phyloP scores from a whole-genome alignment of 2,888 invertebrate genomes.

The Rhingia rostrata region DNA sequence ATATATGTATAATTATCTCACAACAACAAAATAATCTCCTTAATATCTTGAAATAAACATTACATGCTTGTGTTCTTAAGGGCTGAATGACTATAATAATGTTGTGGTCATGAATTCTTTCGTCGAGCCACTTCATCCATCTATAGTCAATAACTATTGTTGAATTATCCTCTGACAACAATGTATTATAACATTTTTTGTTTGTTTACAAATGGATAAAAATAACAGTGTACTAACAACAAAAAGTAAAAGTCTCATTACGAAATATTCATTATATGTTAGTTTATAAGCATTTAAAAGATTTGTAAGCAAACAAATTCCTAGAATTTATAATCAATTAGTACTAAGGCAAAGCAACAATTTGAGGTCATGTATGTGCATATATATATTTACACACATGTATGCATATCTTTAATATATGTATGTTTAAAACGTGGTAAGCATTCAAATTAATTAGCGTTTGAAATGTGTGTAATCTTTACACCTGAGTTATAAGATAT shows the following conservation, averaged over 20 bases:
- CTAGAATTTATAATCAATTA: slow-evolving; percentile 12
- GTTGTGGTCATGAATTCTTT: background rate
- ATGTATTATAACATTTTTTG: background rate
- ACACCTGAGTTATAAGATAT: slow-evolving; percentile 28
- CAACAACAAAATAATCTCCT: slow-evolving; percentile 38
- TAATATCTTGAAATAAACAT: slow-evolving; percentile 18
- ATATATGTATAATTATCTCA: slow-evolving; percentile 39
- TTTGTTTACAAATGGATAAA: background rate
- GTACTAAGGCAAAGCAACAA: slow-evolving; percentile 4
- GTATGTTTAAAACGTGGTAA: background rate
- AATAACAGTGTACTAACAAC: background rate
- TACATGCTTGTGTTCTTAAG: slow-evolving; percentile 30
- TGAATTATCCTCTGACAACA: slow-evolving; percentile 11
- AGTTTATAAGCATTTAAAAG: slow-evolving; percentile 3
- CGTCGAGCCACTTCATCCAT: slow-evolving; percentile 17
- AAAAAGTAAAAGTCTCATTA: background rate
- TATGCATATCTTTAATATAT: slow-evolving; percentile 17
- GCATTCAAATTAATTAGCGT: background rate
- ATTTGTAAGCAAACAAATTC: slow-evolving; percentile 4
- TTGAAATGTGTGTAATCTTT: slow-evolving; percentile 5
- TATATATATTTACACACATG: background rate
- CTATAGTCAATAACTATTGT: slow-evolving; percentile 41
- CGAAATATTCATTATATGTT: slow-evolving; percentile 7
- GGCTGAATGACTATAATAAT: slow-evolving; percentile 15
- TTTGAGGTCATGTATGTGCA: slow-evolving; percentile 3